A percentile compares a stretch with the other conserved stretches of the same genome.
Evolutionary conservation across 2,797 vertebrate species (phyloP).

Genomic region (Sebastes flavidus): DNA sequence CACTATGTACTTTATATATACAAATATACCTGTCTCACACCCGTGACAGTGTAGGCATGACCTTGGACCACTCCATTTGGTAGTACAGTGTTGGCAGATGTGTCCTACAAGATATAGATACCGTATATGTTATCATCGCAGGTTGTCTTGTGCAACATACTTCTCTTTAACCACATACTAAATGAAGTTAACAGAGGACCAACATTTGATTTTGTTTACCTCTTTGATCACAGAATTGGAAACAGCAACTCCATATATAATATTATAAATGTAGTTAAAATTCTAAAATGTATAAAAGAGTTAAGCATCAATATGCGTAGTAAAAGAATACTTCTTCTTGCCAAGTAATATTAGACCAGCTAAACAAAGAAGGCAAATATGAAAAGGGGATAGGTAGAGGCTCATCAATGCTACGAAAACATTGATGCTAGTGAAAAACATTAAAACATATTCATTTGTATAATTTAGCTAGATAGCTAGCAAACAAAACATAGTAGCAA

Average conservation of each 20-base stretch:
- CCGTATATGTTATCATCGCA: neutral
- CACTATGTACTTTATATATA: neutral
- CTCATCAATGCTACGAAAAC: neutral
- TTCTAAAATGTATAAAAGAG: neutral
- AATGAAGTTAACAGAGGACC: neutral
- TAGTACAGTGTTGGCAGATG: constrained; percentile 53
- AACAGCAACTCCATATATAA: neutral
- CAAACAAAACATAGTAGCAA: too few relatives aligned
- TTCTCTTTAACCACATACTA: neutral
- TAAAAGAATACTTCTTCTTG: neutral
- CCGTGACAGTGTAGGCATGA: constrained; percentile 82
- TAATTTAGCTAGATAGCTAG: too few relatives aligned
- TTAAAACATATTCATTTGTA: neutral
- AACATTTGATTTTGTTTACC: neutral
- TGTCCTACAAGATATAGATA: constrained; percentile 50
- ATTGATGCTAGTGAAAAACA: neutral
- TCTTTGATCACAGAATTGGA: neutral
- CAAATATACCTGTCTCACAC: constrained; percentile 73
- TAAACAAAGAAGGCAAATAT: neutral
- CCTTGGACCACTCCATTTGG: constrained; percentile 75
- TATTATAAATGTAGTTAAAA: neutral
- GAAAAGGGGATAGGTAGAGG: neutral
- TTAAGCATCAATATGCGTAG: neutral
- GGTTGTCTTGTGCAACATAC: neutral
- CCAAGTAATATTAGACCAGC: neutral